Conservation (phyloP, 2,888 invertebrate species). For the Cerceris ruficornis region DNA sequence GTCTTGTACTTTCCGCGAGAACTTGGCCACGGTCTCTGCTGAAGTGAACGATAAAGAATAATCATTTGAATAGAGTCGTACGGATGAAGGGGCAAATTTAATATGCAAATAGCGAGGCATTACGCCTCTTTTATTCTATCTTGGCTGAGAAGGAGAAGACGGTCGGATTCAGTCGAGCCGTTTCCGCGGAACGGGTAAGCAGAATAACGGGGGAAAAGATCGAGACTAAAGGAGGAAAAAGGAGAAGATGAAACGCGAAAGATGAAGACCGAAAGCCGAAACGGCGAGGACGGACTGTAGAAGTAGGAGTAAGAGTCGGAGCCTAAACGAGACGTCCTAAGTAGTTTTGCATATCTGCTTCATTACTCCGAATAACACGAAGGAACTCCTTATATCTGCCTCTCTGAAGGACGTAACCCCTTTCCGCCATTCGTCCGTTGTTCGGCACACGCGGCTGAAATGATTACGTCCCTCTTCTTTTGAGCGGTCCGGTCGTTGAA, state of each 20-base stretch:
- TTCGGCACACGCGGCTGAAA: conserved; percentile 39
- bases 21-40: conserved; percentile 10
- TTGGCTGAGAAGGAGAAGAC: conserved; percentile 27
- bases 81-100: conserved; percentile 68
- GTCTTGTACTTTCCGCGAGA: conserved; percentile 13
- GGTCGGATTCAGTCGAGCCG: conserved; percentile 11
- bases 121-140: conserved; percentile 67
- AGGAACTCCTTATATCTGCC: conserved; percentile 61
- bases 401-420: conserved; percentile 59
- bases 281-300: conserved; percentile 24
- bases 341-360: conserved; percentile 75
- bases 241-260: conserved; percentile 2
- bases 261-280: conserved; percentile 3
- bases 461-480: conserved; percentile 43
- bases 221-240: conserved; percentile 3
- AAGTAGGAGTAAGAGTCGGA: conserved; percentile 42
- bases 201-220: conserved; percentile 4
- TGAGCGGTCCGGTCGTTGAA: conserved; percentile 28
- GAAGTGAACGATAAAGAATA: conserved; percentile 65
- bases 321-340: conserved; percentile 62
- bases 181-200: conserved; percentile 5
- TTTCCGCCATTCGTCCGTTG: conserved; percentile 13
- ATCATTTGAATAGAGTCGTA: conserved; percentile 67
- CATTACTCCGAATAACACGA: conserved; percentile 70
- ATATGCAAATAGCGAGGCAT: conserved; percentile 74